Conservation (phyloP, 1,140 invertebrate species). For the Araneus ventricosus region DNA sequence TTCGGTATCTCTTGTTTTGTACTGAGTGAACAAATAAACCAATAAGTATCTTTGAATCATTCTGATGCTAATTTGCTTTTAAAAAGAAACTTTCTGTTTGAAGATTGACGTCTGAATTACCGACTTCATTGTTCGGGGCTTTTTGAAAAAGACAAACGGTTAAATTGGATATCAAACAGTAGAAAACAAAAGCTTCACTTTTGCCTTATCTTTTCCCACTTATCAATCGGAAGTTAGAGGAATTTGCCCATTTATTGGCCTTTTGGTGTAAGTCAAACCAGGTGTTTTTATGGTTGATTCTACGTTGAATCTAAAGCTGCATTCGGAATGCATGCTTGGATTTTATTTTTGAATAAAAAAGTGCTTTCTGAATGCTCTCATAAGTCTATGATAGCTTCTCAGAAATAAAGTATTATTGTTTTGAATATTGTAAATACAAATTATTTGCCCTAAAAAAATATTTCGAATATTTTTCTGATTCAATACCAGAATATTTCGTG, state of each 20-base stretch:
- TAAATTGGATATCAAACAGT: conserved; percentile 72
- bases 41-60: conserved; percentile 37
- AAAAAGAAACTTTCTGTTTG: conserved; percentile 53
- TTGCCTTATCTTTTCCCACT: conserved; percentile 49
- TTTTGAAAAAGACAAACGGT: conserved; percentile 74
- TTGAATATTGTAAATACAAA: too few relatives aligned
- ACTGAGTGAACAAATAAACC: not conserved
- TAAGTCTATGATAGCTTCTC: too few relatives aligned
- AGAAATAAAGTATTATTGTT: too few relatives aligned
- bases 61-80: conserved; percentile 71
- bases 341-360: too few relatives aligned
- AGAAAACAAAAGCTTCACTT: conserved; percentile 57
- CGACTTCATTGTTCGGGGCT: conserved; percentile 46
- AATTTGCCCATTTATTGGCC: not conserved
- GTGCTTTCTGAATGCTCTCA: too few relatives aligned
- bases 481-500: too few relatives aligned
- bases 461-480: too few relatives aligned
- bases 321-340: too few relatives aligned
- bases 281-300: not conserved
- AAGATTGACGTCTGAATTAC: conserved; percentile 72
- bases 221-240: conserved; percentile 59
- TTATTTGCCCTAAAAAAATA: too few relatives aligned
- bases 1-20: conserved; percentile 2
- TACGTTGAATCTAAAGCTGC: too few relatives aligned
- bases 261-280: not conserved